phyloP scores from a whole-genome alignment of 35 echinoderm and acorn worm genomes.

The Anneissia japonica region DNA sequence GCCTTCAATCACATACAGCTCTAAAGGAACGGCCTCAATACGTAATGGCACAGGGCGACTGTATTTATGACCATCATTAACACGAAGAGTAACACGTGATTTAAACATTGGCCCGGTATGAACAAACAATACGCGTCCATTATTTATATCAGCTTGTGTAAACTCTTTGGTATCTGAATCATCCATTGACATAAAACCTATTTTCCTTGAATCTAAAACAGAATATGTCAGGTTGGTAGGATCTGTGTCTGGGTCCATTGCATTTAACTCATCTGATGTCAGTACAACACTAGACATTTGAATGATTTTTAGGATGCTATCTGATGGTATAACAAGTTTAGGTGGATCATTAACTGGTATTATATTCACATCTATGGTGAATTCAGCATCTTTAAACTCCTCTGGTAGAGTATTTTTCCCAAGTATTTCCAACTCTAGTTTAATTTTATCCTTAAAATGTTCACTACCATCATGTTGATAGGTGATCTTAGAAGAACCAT shows the following conservation, averaged over 20 bases:
- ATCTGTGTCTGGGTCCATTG: slow-evolving; percentile 66
- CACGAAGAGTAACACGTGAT: slow-evolving; percentile 67
- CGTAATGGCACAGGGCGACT: slow-evolving; percentile 72
- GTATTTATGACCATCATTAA: slow-evolving; percentile 50
- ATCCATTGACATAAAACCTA: background rate
- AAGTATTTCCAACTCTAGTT: slow-evolving; percentile 58
- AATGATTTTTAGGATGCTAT: slow-evolving; percentile 70
- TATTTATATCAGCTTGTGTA: slow-evolving; percentile 82
- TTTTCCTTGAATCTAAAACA: slow-evolving; percentile 32
- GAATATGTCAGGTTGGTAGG: slow-evolving; percentile 46
- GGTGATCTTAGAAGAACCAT: slow-evolving; percentile 55
- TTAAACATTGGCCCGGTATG: slow-evolving; percentile 66
- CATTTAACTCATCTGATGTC: slow-evolving; percentile 29
- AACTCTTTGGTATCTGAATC: slow-evolving; percentile 18
- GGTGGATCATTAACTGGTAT: slow-evolving; percentile 87
- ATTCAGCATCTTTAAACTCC: background rate
- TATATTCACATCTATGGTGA: slow-evolving; percentile 28
- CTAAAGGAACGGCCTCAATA: slow-evolving; percentile 59
- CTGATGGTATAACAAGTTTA: slow-evolving; percentile 51
- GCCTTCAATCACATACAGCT: slow-evolving; percentile 45
- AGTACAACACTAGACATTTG: slow-evolving; percentile 33
- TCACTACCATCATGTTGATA: slow-evolving; percentile 93
- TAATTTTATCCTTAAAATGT: slow-evolving; percentile 71
- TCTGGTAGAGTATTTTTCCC: slow-evolving; percentile 48
- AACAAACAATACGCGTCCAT: slow-evolving; percentile 54